These are phyloP conservation scores for Erpobdella octoculata DNA, from an alignment of 2,888 invertebrate species.

Conservation along the genomic window DNA sequence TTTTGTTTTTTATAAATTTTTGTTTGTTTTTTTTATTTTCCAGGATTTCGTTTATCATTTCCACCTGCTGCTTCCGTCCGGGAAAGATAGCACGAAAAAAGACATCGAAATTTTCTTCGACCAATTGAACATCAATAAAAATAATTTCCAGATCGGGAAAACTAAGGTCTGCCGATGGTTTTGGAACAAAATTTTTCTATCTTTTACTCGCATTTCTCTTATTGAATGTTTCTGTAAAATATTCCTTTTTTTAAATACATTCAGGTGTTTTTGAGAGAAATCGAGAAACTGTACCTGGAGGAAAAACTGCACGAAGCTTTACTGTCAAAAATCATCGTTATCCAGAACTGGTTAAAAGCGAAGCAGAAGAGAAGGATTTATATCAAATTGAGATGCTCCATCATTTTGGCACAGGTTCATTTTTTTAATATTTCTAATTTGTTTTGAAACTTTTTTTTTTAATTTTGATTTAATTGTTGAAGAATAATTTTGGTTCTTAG, in stretches of 20 bases:
- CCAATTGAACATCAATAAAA: constrained; percentile 73
- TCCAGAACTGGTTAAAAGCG: constrained; percentile 83
- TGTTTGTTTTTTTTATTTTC: neutral
- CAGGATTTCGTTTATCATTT: constrained; percentile 83
- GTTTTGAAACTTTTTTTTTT: too few species aligned
- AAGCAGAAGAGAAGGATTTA: constrained; percentile 71
- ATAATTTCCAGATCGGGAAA: constrained; percentile 79
- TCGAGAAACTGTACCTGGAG: constrained; percentile 83
- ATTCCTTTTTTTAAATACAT: neutral
- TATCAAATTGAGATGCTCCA: constrained; percentile 65
- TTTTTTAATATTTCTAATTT: neutral
- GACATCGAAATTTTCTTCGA: constrained; percentile 78
- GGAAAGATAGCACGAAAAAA: constrained; percentile 70
- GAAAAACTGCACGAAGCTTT: constrained; percentile 85
- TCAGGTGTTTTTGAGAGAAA: constrained; percentile 76
- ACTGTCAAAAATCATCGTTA: constrained; percentile 79
- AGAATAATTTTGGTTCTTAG: too few species aligned
- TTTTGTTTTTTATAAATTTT: neutral
- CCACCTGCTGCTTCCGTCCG: constrained; percentile 79
- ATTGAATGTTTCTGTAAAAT: neutral
- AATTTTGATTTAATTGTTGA: too few species aligned
- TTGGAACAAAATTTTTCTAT: too few species aligned
- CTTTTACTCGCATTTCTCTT: too few species aligned
- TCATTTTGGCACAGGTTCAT: constrained; percentile 64
- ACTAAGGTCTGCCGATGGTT: constrained; percentile 60